Percentiles rank a stretch among this genome's conserved stretches.
Conservation (phyloP, 1,140 invertebrate genomes). For the Drosophila insularis region DNA sequence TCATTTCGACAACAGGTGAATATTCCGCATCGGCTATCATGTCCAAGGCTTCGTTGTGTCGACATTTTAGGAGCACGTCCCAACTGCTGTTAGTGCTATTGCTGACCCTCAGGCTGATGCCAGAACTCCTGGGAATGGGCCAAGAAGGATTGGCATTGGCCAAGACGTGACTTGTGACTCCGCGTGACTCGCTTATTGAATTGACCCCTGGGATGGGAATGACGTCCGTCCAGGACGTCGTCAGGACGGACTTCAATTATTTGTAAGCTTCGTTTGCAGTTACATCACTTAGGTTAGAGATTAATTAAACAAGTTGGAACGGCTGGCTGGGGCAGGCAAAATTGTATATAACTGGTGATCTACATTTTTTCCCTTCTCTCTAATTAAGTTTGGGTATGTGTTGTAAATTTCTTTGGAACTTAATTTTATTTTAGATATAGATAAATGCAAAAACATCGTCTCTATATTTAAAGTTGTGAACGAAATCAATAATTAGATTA, state of each 20-base stretch:
- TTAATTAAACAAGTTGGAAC: constrained; percentile 61
- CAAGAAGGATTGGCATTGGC: constrained; percentile 31
- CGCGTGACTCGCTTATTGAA: constrained; percentile 72
- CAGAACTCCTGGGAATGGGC: constrained; percentile 40
- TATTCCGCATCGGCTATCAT: constrained; percentile 82
- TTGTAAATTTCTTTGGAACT: constrained; percentile 37
- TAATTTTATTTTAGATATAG: constrained; percentile 38
- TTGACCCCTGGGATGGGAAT: constrained; percentile 9
- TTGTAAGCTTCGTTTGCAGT: constrained; percentile 76
- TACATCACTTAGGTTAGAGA: constrained; percentile 78
- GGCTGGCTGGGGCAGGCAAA: constrained; percentile 21
- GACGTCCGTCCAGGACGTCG: constrained; percentile 25
- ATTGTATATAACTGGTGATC: constrained; percentile 64
- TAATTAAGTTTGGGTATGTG: constrained; percentile 69
- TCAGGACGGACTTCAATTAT: constrained; percentile 65
- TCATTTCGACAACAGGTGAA: constrained; percentile 78
- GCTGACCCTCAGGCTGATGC: constrained; percentile 27
- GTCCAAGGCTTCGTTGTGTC: constrained; percentile 54
- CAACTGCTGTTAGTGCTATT: constrained; percentile 41
- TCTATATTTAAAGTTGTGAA: constrained; percentile 70
- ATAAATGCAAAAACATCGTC: constrained; percentile 14
- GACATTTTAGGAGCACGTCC: constrained; percentile 49
- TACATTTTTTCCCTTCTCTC: constrained; percentile 27
- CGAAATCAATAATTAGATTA: constrained; percentile 78
- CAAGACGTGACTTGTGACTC: constrained; percentile 65